Conservation (phyloP, 2,888 invertebrate species). For the Tenthredo mesomela region DNA sequence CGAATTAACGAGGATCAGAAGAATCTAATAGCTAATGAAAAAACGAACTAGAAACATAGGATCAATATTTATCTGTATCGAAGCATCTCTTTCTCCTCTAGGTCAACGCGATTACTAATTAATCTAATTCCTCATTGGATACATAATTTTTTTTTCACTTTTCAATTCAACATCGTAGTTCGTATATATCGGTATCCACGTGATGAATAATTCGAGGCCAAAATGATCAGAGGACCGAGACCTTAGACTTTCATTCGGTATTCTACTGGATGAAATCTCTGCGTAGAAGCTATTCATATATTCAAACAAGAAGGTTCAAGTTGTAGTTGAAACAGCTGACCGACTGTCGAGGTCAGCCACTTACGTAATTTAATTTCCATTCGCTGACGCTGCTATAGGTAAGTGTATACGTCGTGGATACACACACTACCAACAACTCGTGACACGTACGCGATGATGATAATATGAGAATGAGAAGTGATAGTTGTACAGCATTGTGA, state of each 20-base stretch:
- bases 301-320: conserved; percentile 17
- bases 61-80: not conserved
- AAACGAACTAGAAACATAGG: not conserved
- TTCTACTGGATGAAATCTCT: not conserved
- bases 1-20: not conserved
- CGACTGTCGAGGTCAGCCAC: conserved; percentile 33
- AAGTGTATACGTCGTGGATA: not conserved
- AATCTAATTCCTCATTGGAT: not conserved
- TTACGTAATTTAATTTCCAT: conserved; percentile 42
- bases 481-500: not conserved
- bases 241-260: not conserved
- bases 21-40: not conserved
- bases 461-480: not conserved
- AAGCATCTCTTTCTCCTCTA: not conserved
- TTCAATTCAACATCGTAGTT: not conserved
- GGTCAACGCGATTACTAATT: too few species aligned
- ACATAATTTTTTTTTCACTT: not conserved
- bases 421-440: not conserved
- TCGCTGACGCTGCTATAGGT: not conserved
- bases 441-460: not conserved
- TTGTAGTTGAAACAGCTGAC: conserved; percentile 37
- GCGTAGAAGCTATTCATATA: not conserved
- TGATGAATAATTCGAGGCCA: not conserved
- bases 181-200: not conserved
- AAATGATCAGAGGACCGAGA: not conserved